These are phyloP conservation scores for Xylophagus ater DNA, from an alignment of 2,888 invertebrate genomes.

Conservation along the genomic window DNA sequence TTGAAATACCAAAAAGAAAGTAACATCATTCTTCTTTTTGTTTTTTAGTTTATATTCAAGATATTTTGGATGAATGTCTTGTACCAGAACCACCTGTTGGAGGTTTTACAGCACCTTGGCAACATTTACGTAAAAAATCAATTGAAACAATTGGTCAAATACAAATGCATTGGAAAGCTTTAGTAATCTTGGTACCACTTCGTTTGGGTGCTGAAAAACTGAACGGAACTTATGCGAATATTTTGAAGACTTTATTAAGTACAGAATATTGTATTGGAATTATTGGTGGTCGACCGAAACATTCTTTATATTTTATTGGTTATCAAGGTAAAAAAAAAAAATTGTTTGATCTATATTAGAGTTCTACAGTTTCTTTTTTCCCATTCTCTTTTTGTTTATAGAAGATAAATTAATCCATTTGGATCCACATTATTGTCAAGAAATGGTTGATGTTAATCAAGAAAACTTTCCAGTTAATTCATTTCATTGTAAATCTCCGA, in stretches of 20 bases:
- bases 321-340: slow-evolving; percentile 52
- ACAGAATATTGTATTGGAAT: slow-evolving; percentile 79
- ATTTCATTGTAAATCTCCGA: slow-evolving; percentile 77
- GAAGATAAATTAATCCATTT: slow-evolving; percentile 84
- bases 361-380: slow-evolving; percentile 1
- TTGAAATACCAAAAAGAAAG: neutral
- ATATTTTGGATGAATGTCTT: slow-evolving; percentile 56
- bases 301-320: slow-evolving; percentile 87
- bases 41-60: slow-evolving; percentile 58
- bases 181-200: slow-evolving; percentile 74
- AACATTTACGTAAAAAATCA: slow-evolving; percentile 9
- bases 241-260: slow-evolving; percentile 67
- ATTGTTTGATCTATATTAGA: neutral
- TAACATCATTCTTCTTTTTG: slow-evolving; percentile 11
- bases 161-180: slow-evolving; percentile 53
- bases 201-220: slow-evolving; percentile 78
- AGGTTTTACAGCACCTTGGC: slow-evolving; percentile 16
- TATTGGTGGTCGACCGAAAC: slow-evolving; percentile 86
- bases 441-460: slow-evolving; percentile 74
- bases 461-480: slow-evolving; percentile 64
- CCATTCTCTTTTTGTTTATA: slow-evolving; percentile 25
- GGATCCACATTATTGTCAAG: slow-evolving; percentile 92
- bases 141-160: slow-evolving; percentile 4
- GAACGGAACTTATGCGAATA: slow-evolving; percentile 74
- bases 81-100: slow-evolving; percentile 33